Evolutionary conservation across 2,797 vertebrate species (phyloP).

Genomic region (Cryptoprocta ferox): DNA sequence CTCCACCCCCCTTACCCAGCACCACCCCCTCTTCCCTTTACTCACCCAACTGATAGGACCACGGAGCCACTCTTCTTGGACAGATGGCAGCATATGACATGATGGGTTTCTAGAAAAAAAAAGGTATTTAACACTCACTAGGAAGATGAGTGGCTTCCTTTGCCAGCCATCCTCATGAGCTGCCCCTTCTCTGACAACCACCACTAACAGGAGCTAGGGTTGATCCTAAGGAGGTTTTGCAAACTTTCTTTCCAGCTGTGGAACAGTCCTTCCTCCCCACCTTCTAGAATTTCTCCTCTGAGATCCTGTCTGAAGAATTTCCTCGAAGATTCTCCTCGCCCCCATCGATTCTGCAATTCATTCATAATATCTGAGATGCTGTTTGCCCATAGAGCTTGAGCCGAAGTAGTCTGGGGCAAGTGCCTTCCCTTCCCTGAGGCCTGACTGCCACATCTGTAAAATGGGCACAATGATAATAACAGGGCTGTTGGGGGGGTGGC

Average conservation of each 20-base stretch:
- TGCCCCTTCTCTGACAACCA: background rate
- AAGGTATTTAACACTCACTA: background rate
- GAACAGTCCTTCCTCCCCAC: background rate
- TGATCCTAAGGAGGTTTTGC: background rate
- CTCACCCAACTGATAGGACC: slow-evolving; percentile 91
- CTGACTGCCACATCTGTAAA: background rate
- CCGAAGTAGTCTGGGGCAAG: background rate
- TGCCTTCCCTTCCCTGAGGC: background rate
- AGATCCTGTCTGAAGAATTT: background rate
- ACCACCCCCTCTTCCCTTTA: background rate
- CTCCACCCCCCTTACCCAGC: background rate
- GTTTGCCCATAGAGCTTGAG: background rate
- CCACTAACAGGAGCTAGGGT: accelerated
- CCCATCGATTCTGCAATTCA: no score
- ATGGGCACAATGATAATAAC: background rate
- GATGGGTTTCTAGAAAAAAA: slow-evolving; percentile 86
- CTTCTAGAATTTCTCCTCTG: background rate
- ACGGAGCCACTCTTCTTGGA: slow-evolving; percentile 87
- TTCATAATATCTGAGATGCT: background rate
- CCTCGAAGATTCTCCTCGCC: background rate
- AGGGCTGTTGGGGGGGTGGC: background rate
- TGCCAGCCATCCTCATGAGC: background rate
- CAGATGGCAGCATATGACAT: slow-evolving; percentile 86
- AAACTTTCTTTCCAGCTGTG: background rate
- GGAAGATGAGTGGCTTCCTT: background rate